These are phyloP conservation scores for Nibea coibor DNA, from an alignment of 2,113 vertebrate genomes.

Conservation along the genomic window DNA sequence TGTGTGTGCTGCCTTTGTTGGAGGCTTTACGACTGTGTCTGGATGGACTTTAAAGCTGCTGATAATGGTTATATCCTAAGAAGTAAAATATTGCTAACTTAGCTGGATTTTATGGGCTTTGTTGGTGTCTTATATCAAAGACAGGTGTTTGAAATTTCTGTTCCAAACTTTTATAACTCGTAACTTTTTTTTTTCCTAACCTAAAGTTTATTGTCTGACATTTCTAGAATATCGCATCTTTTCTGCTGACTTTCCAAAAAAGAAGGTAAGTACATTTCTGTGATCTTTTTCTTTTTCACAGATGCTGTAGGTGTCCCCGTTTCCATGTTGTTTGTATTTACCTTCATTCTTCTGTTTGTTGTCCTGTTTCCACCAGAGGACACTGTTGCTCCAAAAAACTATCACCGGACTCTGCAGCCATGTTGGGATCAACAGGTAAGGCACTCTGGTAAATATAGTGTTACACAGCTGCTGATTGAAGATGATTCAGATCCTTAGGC, in stretches of 20 bases:
- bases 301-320: conserved; percentile 2
- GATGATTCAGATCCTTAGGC: conserved; percentile 41
- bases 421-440: conserved; percentile 75
- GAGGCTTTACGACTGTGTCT: too few relatives aligned
- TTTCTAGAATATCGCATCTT: not conserved
- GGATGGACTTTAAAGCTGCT: not conserved
- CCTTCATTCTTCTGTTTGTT: conserved; percentile 1
- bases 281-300: not conserved
- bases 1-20: not conserved
- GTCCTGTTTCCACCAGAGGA: conserved; percentile 72
- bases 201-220: not conserved
- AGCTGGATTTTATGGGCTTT: not conserved
- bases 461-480: conserved; percentile 32
- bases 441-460: not conserved
- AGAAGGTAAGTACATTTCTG: not conserved
- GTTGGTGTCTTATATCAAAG: not conserved
- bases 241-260: not conserved
- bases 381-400: conserved; percentile 75
- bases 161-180: too few relatives aligned
- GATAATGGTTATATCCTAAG: not conserved
- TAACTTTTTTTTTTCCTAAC: not conserved
- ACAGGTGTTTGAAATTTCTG: not conserved
- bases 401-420: not conserved
- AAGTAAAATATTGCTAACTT: not conserved
- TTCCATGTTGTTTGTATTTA: not conserved